phyloP scores from a whole-genome alignment of 2,113 vertebrate genomes.

The Nicator chloris region DNA sequence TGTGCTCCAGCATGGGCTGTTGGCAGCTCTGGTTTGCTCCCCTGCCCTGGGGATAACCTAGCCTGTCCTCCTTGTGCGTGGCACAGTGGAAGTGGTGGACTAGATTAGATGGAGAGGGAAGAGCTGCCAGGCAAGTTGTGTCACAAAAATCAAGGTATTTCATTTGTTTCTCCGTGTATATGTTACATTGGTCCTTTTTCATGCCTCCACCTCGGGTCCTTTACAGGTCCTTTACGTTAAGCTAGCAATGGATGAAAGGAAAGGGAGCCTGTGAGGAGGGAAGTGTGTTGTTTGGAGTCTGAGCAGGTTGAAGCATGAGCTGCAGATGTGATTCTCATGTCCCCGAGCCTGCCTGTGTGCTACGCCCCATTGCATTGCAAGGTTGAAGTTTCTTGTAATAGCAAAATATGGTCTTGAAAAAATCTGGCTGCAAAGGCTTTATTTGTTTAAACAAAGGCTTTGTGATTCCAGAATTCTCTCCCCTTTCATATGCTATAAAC shows the following conservation, averaged over 20 bases:
- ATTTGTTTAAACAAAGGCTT: conserved; percentile 49
- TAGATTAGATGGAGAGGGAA: background rate
- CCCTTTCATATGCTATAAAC: conserved; percentile 23
- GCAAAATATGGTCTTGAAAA: background rate
- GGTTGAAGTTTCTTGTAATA: conserved; percentile 15
- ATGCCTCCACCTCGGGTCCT: background rate
- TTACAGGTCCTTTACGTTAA: background rate
- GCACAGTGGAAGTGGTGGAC: background rate
- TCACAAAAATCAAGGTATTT: background rate
- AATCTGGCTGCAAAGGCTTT: background rate
- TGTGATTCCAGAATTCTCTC: conserved; percentile 24
- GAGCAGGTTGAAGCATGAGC: conserved; percentile 26
- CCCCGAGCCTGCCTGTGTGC: background rate
- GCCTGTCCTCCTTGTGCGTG: background rate
- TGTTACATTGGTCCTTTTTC: background rate
- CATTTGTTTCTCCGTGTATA: background rate
- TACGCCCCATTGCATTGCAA: background rate
- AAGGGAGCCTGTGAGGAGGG: background rate
- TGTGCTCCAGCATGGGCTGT: fast-evolving
- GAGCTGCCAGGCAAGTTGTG: background rate
- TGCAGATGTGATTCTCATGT: background rate
- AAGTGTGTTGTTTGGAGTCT: background rate
- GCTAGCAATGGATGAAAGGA: background rate
- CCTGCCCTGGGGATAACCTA: background rate
- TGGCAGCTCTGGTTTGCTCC: background rate